phyloP scores from a whole-genome alignment of 1,140 invertebrate genomes.

The Trachelipus rathkii region DNA sequence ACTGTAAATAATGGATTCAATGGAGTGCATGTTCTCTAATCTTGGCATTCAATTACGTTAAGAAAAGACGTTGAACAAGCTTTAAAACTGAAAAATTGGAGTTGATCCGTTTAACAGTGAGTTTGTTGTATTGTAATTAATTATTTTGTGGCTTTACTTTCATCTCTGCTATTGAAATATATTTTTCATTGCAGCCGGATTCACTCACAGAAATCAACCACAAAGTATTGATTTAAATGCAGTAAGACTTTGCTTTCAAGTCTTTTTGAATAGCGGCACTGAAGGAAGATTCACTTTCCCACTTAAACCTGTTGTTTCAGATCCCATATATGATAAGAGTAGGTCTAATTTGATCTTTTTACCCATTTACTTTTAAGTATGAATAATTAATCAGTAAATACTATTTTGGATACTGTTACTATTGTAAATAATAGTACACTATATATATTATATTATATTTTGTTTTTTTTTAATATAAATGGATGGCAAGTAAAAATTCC shows the following conservation, averaged over 20 bases:
- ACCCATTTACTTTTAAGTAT: neutral
- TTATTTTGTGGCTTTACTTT: neutral
- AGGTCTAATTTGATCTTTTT: slow-evolving; percentile 47
- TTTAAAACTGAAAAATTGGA: slow-evolving; percentile 71
- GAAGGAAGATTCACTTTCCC: slow-evolving; percentile 74
- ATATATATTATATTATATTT: too few relatives aligned
- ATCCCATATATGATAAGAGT: slow-evolving; percentile 94
- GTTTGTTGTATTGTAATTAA: slow-evolving; percentile 47
- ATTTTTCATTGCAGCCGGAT: slow-evolving; percentile 68
- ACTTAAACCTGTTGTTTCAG: slow-evolving; percentile 79
- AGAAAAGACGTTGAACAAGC: slow-evolving; percentile 89
- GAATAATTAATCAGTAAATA: too few relatives aligned
- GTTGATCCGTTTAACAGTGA: slow-evolving; percentile 93
- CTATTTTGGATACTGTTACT: too few relatives aligned
- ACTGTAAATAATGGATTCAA: slow-evolving; percentile 68
- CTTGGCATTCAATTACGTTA: slow-evolving; percentile 95
- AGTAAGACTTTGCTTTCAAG: slow-evolving; percentile 92
- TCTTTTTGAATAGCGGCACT: slow-evolving; percentile 73
- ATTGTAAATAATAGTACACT: too few relatives aligned
- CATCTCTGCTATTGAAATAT: neutral
- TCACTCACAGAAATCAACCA: slow-evolving; percentile 72
- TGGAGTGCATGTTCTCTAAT: slow-evolving; percentile 79
- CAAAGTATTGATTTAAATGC: slow-evolving; percentile 88
- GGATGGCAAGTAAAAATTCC: too few relatives aligned
- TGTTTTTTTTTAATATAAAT: too few relatives aligned